A percentile compares a stretch with the other conserved stretches of the same genome.
Evolutionary conservation across 1,140 invertebrate species (phyloP).

Genomic region (Agraylea sexmaculata): DNA sequence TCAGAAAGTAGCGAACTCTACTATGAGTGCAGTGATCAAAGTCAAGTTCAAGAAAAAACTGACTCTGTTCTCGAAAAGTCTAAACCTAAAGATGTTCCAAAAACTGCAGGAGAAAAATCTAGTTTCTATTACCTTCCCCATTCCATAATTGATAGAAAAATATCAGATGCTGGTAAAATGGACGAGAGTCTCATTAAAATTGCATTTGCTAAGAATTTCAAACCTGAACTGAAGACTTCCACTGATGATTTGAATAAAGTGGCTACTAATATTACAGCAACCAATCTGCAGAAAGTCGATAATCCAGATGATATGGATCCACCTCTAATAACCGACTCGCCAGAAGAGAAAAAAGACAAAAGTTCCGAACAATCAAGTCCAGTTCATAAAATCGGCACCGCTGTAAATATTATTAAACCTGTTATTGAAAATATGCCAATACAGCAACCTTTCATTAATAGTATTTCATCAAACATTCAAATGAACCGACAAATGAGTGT

Average conservation of each 20-base stretch:
- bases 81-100: slow-evolving; percentile 2
- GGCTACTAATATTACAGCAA: not conserved
- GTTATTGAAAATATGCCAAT: too few species aligned
- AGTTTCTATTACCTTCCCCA: slow-evolving; percentile 9
- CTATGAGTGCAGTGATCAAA: slow-evolving; percentile 36
- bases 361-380: slow-evolving; percentile 1
- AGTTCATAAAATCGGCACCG: slow-evolving; percentile 3
- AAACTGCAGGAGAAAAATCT: not conserved
- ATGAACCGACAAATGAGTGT: slow-evolving; percentile 17
- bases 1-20: slow-evolving; percentile 40
- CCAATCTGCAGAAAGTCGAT: slow-evolving; percentile 40
- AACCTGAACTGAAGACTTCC: slow-evolving; percentile 8
- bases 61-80: slow-evolving; percentile 24
- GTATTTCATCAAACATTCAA: too few species aligned
- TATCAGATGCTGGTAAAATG: slow-evolving; percentile 16
- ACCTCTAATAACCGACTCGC: slow-evolving; percentile 35
- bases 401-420: too few species aligned
- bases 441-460: too few species aligned
- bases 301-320: slow-evolving; percentile 38
- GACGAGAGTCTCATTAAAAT: slow-evolving; percentile 34
- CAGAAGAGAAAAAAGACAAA: too few species aligned
- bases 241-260: not conserved
- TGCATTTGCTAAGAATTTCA: slow-evolving; percentile 24
- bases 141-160: slow-evolving; percentile 14
- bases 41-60: slow-evolving; percentile 28